These are phyloP conservation scores for Apamea monoglypha DNA, from an alignment of 2,888 invertebrate species.

Conservation along the genomic window DNA sequence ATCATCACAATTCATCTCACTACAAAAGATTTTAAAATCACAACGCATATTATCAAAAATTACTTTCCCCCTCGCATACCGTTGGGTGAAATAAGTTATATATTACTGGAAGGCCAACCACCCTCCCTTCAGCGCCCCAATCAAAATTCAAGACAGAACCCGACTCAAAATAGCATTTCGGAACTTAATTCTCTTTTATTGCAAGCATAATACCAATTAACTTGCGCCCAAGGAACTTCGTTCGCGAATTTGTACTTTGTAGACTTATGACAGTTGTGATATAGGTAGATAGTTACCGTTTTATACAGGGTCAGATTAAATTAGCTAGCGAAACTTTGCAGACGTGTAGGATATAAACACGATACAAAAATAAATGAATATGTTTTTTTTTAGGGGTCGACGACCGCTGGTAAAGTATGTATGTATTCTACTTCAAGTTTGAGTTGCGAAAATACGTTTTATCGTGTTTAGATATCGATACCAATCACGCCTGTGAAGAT, in stretches of 20 bases:
- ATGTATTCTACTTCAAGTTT: no score
- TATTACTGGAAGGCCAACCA: constrained; percentile 25
- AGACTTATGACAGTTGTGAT: constrained; percentile 14
- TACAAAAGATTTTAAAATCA: constrained; percentile 7
- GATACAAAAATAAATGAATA: no score
- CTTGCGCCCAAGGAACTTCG: constrained; percentile 55
- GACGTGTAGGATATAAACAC: no score
- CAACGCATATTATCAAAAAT: constrained; percentile 43
- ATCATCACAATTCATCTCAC: constrained; percentile 1
- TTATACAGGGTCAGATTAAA: neutral
- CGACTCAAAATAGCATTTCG: constrained; percentile 73
- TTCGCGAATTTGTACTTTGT: constrained; percentile 44
- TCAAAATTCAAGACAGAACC: constrained; percentile 78
- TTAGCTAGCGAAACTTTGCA: neutral
- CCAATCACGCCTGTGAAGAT: no score
- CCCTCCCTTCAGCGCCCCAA: constrained; percentile 51
- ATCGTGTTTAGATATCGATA: no score
- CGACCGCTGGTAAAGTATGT: no score
- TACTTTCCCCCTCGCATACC: constrained; percentile 31
- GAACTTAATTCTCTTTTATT: constrained; percentile 75
- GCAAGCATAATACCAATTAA: constrained; percentile 73
- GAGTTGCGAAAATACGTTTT: no score
- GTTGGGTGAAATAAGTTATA: constrained; percentile 44
- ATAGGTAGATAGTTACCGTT: constrained; percentile 42
- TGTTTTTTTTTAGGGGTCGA: no score